Evolutionary conservation across 2,888 invertebrate species (phyloP).

Genomic region (Callimorpha dominula): DNA sequence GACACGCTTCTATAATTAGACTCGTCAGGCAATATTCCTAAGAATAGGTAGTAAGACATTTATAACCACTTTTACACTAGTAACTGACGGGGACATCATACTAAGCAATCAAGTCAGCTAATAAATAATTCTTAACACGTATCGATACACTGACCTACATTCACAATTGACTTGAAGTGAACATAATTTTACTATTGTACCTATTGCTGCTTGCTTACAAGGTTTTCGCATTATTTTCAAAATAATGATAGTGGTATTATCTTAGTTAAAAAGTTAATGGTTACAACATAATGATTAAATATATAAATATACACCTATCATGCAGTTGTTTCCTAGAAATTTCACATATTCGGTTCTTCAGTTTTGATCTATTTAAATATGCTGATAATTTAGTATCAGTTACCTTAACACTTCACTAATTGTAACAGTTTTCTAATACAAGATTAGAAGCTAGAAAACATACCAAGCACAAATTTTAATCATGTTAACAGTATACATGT

Average conservation of each 20-base stretch:
- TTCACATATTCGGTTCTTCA: too few species aligned
- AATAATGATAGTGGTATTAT: neutral
- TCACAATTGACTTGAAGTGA: conserved; percentile 8
- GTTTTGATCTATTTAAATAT: too few species aligned
- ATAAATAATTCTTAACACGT: conserved; percentile 28
- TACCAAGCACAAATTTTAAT: too few species aligned
- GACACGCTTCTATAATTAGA: neutral
- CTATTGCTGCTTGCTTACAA: conserved; percentile 5
- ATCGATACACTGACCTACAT: conserved; percentile 24
- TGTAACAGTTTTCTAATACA: too few species aligned
- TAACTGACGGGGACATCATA: conserved; percentile 9
- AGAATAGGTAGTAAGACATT: conserved; percentile 9
- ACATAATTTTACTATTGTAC: conserved; percentile 6
- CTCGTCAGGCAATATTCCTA: neutral
- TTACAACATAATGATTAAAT: too few species aligned
- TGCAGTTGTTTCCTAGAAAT: too few species aligned
- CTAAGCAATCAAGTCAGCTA: conserved; percentile 19
- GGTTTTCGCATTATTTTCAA: neutral
- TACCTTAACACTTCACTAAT: too few species aligned
- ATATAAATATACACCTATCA: too few species aligned
- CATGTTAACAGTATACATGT: too few species aligned
- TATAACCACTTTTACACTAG: conserved; percentile 9
- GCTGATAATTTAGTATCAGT: too few species aligned
- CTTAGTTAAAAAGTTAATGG: neutral
- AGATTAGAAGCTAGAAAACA: too few species aligned